phyloP scores from a whole-genome alignment of 2,797 vertebrate genomes.

The Pseudomugil tenellus region DNA sequence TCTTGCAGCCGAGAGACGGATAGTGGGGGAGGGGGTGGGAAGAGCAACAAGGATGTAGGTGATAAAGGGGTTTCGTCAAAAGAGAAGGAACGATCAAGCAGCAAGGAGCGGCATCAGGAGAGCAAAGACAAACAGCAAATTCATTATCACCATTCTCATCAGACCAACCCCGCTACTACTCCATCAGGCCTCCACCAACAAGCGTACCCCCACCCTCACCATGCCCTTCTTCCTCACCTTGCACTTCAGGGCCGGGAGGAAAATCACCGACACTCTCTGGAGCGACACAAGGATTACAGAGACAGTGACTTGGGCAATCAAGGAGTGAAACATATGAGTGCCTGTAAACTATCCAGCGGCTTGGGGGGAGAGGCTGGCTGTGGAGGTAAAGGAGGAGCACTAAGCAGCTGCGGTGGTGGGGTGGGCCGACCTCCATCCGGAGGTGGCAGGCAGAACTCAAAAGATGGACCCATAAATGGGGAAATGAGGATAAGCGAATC shows the following conservation, averaged over 20 bases:
- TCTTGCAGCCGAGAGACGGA: constrained; percentile 91
- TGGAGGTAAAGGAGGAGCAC: constrained; percentile 69
- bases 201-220: constrained; percentile 70
- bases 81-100: constrained; percentile 85
- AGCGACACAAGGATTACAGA: constrained; percentile 88
- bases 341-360: constrained; percentile 86
- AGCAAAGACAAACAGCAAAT: constrained; percentile 82
- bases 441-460: constrained; percentile 79
- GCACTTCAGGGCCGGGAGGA: constrained; percentile 79
- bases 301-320: constrained; percentile 77
- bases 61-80: constrained; percentile 82
- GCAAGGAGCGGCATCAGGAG: constrained; percentile 82
- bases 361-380: constrained; percentile 72
- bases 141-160: constrained; percentile 66
- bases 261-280: constrained; percentile 76
- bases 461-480: constrained; percentile 82
- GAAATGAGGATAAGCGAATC: constrained; percentile 85
- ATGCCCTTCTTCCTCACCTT: constrained; percentile 69
- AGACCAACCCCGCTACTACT: constrained; percentile 45
- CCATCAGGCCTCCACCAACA: constrained; percentile 73
- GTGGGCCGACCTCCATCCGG: constrained; percentile 67
- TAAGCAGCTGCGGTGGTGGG: constrained; percentile 74
- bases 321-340: constrained; percentile 84
- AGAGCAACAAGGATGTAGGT: constrained; percentile 75
- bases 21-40: constrained; percentile 76